A percentile compares a stretch with the other conserved stretches of the same genome.
Conservation (phyloP, 2,888 invertebrate genomes). For the Sclerodermus sp. region DNA sequence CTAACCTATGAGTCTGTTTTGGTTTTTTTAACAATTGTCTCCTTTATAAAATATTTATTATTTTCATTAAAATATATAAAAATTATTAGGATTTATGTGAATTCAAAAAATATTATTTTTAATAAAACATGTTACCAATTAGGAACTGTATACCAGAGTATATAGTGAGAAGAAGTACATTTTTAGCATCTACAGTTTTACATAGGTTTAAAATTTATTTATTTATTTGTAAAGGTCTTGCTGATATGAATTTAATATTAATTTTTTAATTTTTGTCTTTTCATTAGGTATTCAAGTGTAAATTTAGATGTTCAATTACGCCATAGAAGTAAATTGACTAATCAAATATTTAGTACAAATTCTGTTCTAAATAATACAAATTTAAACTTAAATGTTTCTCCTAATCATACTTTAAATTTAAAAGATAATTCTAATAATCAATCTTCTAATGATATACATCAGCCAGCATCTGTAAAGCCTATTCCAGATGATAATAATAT, state of each 20-base stretch:
- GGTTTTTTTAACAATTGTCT: too few relatives aligned
- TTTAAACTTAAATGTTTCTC: conserved; percentile 9
- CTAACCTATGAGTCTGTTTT: too few relatives aligned
- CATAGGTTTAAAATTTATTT: conserved; percentile 25
- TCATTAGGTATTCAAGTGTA: too few relatives aligned
- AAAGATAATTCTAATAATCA: conserved; percentile 31
- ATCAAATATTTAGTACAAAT: conserved; percentile 7
- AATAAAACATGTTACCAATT: conserved; percentile 38
- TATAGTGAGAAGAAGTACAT: conserved; percentile 27
- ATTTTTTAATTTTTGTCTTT: conserved; percentile 3
- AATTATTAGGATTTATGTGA: too few relatives aligned
- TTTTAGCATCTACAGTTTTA: conserved; percentile 23
- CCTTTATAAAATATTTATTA: too few relatives aligned
- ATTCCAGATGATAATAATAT: conserved; percentile 79
- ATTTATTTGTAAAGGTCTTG: neutral
- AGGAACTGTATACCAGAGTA: conserved; percentile 30
- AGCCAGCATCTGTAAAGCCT: conserved; percentile 76
- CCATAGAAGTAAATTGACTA: conserved; percentile 6
- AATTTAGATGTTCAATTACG: too few relatives aligned
- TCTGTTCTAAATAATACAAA: conserved; percentile 10
- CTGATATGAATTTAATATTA: conserved; percentile 3
- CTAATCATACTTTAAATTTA: conserved; percentile 48
- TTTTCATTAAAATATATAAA: too few relatives aligned
- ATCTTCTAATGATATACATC: conserved; percentile 61
- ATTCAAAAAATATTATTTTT: too few relatives aligned